These are phyloP conservation scores for Cistogaster globosa DNA, from an alignment of 2,888 invertebrate genomes.

Conservation along the genomic window DNA sequence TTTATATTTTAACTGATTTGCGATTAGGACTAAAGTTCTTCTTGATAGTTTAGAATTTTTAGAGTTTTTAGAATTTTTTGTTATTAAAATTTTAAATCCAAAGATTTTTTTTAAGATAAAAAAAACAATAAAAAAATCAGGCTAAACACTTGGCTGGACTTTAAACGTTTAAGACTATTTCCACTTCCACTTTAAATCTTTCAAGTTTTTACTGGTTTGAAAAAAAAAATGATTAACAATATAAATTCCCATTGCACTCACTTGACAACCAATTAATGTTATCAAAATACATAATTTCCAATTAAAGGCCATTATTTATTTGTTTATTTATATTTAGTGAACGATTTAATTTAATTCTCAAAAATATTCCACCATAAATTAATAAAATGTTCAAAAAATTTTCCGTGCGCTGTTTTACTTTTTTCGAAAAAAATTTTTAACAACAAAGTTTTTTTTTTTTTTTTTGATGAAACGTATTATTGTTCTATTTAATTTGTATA, in stretches of 20 bases:
- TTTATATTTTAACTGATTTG: too few species aligned
- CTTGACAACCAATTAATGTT: constrained; percentile 65
- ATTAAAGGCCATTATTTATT: constrained; percentile 67
- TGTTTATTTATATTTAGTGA: neutral
- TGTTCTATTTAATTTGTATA: constrained; percentile 23
- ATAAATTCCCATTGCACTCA: constrained; percentile 58
- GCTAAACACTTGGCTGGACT: constrained; percentile 13
- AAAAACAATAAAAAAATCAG: neutral
- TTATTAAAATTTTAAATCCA: too few species aligned
- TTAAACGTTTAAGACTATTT: constrained; percentile 1
- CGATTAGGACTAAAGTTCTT: too few species aligned
- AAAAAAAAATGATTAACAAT: constrained; percentile 8
- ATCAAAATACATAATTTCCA: constrained; percentile 68
- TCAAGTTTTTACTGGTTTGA: constrained; percentile 49
- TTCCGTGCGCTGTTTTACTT: constrained; percentile 40
- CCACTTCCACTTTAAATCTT: neutral
- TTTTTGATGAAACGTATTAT: constrained; percentile 6
- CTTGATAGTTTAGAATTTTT: too few species aligned
- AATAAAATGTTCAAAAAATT: constrained; percentile 29
- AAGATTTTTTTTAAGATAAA: neutral
- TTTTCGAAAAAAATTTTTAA: constrained; percentile 21
- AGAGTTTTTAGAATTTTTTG: too few species aligned
- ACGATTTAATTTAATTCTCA: neutral
- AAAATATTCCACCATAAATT: constrained; percentile 37
- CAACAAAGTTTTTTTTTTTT: constrained; percentile 1